Base-by-base conservation (phyloP, 2,888 invertebrate genomes). In the Leptinotarsa juncta region DNA sequence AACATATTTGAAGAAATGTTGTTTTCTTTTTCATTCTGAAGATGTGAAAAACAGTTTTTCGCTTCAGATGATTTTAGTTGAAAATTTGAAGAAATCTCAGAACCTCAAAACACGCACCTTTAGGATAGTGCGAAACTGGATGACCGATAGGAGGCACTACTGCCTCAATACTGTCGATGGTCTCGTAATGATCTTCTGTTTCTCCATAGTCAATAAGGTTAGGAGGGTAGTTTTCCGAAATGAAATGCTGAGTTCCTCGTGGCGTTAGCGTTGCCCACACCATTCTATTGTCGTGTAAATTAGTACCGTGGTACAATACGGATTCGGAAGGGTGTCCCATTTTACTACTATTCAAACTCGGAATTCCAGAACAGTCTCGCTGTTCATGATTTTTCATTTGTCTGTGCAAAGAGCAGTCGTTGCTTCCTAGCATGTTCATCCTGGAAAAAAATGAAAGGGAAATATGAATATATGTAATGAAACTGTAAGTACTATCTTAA, bases 181-280 rank as follows among this genome's bases (percentile, higher is more conserved):
- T 92, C 84, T 94, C 94, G 86, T 94, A 94, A 85, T 93, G 93
- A 77, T 93, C 92, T 84, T 93, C 86, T 65, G 82, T 91, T 77
- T 92, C 92, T 42, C 85, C 86, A 76, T 86, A 86, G 77, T 86
- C 85, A 66, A 87, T 85, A 60, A 87, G 78, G 82, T 92, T 92
- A 4, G 90, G 89, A 0, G 92, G 91, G 85, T 91, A 92, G 42
- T 90, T 91, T 85, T 92, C 92, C 0, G 93, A 91, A 72, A 94
- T 92, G 85, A 93, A 95, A 87, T 95, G 95, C 26, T 94, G 90
- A 0, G 95, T 95, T 16, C 95, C 95, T 70, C 94, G 91, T 0
- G 95, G 95, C 0, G 95, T 95, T 14, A 96, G 88, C 0, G 96
- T 95, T 1, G 96, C 96, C 96, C 96, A 96, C 65, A 88, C 87